Base-by-base conservation (phyloP, 1,140 invertebrate genomes). In the Tribolium madens region DNA sequence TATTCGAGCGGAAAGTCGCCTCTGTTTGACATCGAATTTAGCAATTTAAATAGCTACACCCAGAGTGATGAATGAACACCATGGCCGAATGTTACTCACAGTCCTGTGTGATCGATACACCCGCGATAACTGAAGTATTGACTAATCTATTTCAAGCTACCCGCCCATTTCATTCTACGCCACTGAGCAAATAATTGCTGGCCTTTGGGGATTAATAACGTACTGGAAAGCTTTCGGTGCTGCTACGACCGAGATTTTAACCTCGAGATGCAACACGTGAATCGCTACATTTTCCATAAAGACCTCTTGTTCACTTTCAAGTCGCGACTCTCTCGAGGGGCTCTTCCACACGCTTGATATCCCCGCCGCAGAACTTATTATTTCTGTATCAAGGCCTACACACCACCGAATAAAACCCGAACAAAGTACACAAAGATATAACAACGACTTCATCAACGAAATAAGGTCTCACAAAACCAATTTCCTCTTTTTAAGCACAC, bases 131-230 rank as follows among this genome's bases (percentile, higher is more conserved):
- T 72, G 50, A 72, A 26, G 70, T 72, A 72, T 72, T 50, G 70
- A 72, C 70, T 72, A 72, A 72, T 72, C 70, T 72, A 72, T 72
- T 72, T 72, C 70, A 72, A 72, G 70, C 70, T 18, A 52, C 46
- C 70, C 70, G 70, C 50, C 57, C 57, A 64, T 72, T 71, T 72
- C 46, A 33, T 72, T 72, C 21, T 48, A 72, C 70, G 70, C 70
- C 47, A 72, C 46, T 33, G 70, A 72, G 70, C 70, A 72, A 72
- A 72, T 72, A 72, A 72, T 72, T 72, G 70, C 46, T 33, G 46
- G 70, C 70, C 70, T 72, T 72, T 72, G 50, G 46, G 70, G 70
- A 48, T 64, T 64, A 64, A 64, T 64, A 64, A 64, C 57, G 57
- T 64, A 64, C 57, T 64, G 57, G 26, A 64, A 33, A 64, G 57